Percentiles rank a stretch among this genome's conserved stretches.
Conservation (phyloP, 2,888 invertebrate species). For the Macrosiphum euphorbiae region DNA sequence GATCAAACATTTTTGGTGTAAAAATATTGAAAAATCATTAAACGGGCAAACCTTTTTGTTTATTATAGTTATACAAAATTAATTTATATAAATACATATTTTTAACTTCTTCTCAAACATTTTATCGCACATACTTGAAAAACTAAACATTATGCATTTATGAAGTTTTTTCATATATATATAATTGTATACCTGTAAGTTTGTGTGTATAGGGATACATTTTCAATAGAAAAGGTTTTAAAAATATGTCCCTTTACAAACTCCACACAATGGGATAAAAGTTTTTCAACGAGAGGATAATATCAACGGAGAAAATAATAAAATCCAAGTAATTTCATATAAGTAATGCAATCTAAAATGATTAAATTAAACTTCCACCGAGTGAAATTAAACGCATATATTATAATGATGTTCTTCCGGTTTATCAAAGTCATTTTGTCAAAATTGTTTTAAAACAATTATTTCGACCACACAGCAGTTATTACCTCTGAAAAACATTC, state of each 20-base stretch:
- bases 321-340: constrained; percentile 10
- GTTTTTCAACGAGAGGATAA: constrained; percentile 31
- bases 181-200: background rate
- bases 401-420: background rate
- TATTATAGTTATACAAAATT: background rate
- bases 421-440: constrained; percentile 19
- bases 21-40: background rate
- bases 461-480: background rate
- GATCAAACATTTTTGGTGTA: background rate
- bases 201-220: background rate
- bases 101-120: background rate
- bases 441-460: background rate
- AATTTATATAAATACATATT: background rate
- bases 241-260: constrained; percentile 35
- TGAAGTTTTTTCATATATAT: background rate
- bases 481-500: background rate
- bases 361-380: constrained; percentile 18
- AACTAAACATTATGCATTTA: constrained; percentile 25
- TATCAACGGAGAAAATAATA: constrained; percentile 13
- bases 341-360: constrained; percentile 28
- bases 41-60: background rate
- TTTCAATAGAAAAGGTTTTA: constrained; percentile 24
- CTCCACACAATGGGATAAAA: constrained; percentile 30
- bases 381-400: constrained; percentile 31
- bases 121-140: background rate